A percentile compares a stretch with the other conserved stretches of the same genome.
phyloP scores from a whole-genome alignment of 1,140 invertebrate genomes.

The Platyura marginata region DNA sequence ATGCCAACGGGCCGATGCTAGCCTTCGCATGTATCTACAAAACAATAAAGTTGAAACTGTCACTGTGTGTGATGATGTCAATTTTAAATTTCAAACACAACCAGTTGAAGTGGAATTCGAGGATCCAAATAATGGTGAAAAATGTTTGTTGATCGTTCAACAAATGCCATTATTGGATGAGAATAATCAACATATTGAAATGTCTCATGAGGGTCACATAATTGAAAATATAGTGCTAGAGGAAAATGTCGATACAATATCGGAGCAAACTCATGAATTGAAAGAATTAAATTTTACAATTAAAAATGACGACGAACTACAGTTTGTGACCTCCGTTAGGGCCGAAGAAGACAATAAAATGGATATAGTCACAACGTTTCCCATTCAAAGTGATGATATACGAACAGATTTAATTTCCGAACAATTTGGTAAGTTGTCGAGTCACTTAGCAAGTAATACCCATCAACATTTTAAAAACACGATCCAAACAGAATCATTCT shows the following conservation, averaged over 20 bases:
- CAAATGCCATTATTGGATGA: neutral
- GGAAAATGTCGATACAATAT: too few relatives aligned
- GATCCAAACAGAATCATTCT: neutral
- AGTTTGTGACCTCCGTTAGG: too few relatives aligned
- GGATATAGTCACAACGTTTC: neutral
- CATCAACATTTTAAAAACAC: neutral
- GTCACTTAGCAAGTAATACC: neutral
- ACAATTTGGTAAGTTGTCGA: neutral
- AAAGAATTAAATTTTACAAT: neutral
- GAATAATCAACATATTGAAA: too few relatives aligned
- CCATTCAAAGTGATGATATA: neutral
- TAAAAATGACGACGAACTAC: neutral
- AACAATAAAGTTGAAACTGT: neutral
- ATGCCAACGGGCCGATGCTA: conserved; percentile 27
- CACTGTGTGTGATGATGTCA: neutral
- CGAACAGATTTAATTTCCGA: neutral
- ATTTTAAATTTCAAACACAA: neutral
- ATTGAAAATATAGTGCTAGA: too few relatives aligned
- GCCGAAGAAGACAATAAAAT: neutral
- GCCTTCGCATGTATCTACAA: conserved; percentile 15
- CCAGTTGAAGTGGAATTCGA: neutral
- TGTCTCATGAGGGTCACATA: too few relatives aligned
- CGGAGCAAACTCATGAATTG: too few relatives aligned
- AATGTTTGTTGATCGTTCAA: neutral
- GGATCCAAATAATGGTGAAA: neutral